These are phyloP conservation scores for Phengaris arion DNA, from an alignment of 2,888 invertebrate species.

Conservation along the genomic window DNA sequence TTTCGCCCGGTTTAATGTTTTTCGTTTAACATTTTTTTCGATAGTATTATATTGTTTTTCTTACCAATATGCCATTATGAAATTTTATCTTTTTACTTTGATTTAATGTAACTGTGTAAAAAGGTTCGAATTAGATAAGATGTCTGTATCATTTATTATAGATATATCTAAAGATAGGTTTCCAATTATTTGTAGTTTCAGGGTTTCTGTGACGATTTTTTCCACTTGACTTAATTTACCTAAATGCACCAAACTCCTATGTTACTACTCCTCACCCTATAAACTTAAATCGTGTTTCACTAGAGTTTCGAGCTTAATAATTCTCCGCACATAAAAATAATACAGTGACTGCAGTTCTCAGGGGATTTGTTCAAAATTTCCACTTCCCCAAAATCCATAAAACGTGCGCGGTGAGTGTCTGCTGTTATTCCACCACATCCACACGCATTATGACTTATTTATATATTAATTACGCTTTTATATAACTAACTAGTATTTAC, in stretches of 20 bases:
- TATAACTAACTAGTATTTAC: no score
- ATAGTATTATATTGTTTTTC: not conserved
- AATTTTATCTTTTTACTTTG: not conserved
- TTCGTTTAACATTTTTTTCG: not conserved
- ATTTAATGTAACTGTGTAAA: no score
- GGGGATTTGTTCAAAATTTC: conserved; percentile 68
- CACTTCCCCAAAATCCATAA: conserved; percentile 52
- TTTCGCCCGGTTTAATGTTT: conserved; percentile 22
- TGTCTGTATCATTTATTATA: not conserved
- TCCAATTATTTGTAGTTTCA: not conserved
- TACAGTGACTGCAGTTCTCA: conserved; percentile 52
- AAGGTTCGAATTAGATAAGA: not conserved
- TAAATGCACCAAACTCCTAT: not conserved
- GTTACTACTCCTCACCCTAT: not conserved
- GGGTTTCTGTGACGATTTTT: not conserved
- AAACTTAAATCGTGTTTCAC: conserved; percentile 2
- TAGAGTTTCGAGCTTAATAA: conserved; percentile 32
- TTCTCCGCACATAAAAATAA: conserved; percentile 46
- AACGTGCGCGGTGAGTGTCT: conserved; percentile 45
- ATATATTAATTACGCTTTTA: not conserved
- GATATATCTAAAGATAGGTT: not conserved
- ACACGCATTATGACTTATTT: not conserved
- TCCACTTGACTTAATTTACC: no score
- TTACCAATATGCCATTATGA: not conserved
- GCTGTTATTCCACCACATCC: not conserved